Conservation (phyloP, 2,797 vertebrate species). For the Characodon lateralis region DNA sequence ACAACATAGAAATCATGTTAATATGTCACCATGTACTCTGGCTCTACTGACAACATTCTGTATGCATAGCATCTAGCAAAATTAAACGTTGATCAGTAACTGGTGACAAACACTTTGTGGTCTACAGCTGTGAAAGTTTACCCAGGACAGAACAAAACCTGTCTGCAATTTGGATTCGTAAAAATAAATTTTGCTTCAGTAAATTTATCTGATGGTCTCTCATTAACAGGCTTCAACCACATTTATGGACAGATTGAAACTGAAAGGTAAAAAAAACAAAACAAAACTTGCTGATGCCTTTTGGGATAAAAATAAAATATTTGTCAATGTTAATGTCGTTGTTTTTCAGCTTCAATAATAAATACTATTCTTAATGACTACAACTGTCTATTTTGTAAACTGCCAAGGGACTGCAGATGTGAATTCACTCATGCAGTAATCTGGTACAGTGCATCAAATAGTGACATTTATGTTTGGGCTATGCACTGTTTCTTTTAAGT, state of each 20-base stretch:
- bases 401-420: too few species aligned
- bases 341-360: neutral
- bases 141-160: neutral
- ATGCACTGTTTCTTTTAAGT: too few species aligned
- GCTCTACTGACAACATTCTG: neutral
- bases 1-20: neutral
- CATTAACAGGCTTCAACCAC: neutral
- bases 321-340: neutral
- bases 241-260: neutral
- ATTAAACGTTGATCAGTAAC: neutral
- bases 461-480: too few species aligned
- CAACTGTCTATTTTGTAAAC: neutral
- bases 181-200: neutral
- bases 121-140: neutral
- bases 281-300: neutral
- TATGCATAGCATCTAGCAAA: neutral
- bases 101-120: neutral
- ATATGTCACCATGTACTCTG: neutral
- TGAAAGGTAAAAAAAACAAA: neutral
- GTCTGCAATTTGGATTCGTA: neutral
- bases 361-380: neutral
- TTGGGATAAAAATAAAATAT: neutral
- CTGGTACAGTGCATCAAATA: too few species aligned
- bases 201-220: neutral
- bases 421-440: too few species aligned